phyloP scores from a whole-genome alignment of 2,113 vertebrate species.

The Platichthys flesus region DNA sequence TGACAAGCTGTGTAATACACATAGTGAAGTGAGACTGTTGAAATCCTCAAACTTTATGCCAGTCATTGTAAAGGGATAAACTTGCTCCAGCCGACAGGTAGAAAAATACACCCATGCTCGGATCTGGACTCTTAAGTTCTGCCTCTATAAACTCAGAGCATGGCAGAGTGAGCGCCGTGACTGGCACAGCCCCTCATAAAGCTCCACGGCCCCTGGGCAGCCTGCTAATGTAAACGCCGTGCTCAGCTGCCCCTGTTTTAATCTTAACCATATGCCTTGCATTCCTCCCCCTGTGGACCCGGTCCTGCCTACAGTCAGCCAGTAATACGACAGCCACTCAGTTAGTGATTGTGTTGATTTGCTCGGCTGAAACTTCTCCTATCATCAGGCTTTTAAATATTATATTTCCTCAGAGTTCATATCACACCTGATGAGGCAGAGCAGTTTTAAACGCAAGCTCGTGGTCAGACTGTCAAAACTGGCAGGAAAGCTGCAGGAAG shows the following conservation, averaged over 20 bases:
- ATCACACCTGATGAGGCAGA: constrained; percentile 42
- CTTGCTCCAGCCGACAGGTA: constrained; percentile 14
- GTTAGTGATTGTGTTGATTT: constrained; percentile 41
- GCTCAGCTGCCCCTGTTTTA: constrained; percentile 64
- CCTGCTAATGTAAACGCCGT: constrained; percentile 66
- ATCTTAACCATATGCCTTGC: constrained; percentile 73
- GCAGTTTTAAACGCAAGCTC: neutral
- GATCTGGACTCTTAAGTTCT: constrained; percentile 4
- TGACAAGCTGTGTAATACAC: constrained; percentile 5
- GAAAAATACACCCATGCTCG: constrained; percentile 17
- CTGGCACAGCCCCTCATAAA: constrained; percentile 58
- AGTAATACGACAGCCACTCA: constrained; percentile 39
- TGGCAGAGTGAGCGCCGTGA: constrained; percentile 28
- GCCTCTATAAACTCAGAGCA: constrained; percentile 21
- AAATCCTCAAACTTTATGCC: neutral
- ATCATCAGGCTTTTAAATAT: neutral
- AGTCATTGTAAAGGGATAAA: constrained; percentile 30
- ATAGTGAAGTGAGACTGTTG: neutral
- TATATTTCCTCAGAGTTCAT: neutral
- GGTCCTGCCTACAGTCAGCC: constrained; percentile 44
- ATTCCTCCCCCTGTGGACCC: constrained; percentile 53
- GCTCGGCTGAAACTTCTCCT: constrained; percentile 35
- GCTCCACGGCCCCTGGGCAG: constrained; percentile 48
- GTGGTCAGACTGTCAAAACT: neutral
- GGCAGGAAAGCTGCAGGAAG: neutral